Evolutionary conservation across 1,140 invertebrate species (phyloP), one percentile per base, ranked within the genome.

Genomic region (Dendroctonus ponderosae): DNA sequence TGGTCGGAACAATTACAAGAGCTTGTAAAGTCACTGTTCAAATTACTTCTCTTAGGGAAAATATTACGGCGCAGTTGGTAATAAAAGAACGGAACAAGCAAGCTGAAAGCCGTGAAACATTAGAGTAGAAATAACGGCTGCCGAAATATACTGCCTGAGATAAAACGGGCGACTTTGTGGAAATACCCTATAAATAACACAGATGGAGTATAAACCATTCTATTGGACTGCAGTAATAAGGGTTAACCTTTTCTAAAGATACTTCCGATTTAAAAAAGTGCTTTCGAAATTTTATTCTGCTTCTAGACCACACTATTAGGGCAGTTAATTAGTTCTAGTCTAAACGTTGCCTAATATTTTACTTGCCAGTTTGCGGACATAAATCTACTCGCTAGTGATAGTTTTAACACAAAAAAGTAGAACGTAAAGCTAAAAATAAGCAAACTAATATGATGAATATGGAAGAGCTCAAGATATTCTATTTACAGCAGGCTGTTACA

Each of bases 1-100:
- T 62, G 57, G 62, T 54, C 60, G 42, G 56, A 50, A 69, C 67
- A 69, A 69, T 69, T 64, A 69, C 56, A 64, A 44, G 54, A 61
- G 56, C 67, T 48, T 57, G 59, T 61, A 53, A 62, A 57, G 61
- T 65, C 49, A 58, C 54, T 46, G 53, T 61, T 64, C 67, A 53
- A 60, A 60, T 63, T 60, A 60, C 60, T 62, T 62, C 44, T 52
- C 48, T 42, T 51, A 62, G 39, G 40, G 49, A 52, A 62, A 62
- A 62, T 52, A 52, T 52, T 52, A 42, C n/a, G 40, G 48, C 15
- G 15, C 60, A 51, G 60, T 62, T 62, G 49, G 60, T 41, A 62
- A 12, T 62, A 62, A 62, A 62, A 62, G 49, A 62, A 41, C 48
- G 48, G 56, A 58, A 58, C 56, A 58, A 58, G 41, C 56, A 43